Base-by-base conservation (phyloP, 2,888 invertebrate species). In the Drosophila meridiana region DNA sequence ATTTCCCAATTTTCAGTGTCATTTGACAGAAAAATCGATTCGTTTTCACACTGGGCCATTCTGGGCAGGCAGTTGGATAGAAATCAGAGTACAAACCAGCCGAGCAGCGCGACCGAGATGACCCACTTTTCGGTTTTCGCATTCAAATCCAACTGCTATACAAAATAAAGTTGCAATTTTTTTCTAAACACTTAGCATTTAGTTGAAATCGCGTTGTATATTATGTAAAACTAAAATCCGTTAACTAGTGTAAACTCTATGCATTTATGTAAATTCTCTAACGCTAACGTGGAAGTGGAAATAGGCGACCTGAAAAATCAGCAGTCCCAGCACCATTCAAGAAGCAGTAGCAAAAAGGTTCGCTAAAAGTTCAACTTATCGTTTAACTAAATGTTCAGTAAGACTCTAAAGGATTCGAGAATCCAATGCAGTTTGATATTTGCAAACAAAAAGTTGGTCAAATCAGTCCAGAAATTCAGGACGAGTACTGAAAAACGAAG, bases 101-200 rank as follows among this genome's bases (percentile, higher is more conserved):
- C 89, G 84, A 92, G 89, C 82, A 90, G 87, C 91, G 90, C 92
- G 92, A 92, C 90, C 91, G 92, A 92, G 90, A 91, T 92, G 91
- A 92, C 92, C 92, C 92, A 92, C 84, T 91, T 92, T 91, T 91
- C 86, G 91, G 91, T 92, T 92, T 92, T 92, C 92, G 91, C 92
- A 92, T 84, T 89, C 85, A 83, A 76, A 86, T 80, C 82, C 83
- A 87, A 91, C 84, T 88, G 88, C 90, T 88, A 69, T 69, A 90
- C 60, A 80, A 83, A 74, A 88, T 75, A 78, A 78, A 73, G 58
- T 71, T 76, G 64, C 69, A 75, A 70, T 85, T 86, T 84, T 87
- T 91, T 87, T 88, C 87, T 72, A 82, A 82, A 79, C 81, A 56
- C n/a, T 42, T 87, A 83, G 73, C 45, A 77, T 72, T 82, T 80